A percentile compares a stretch with the other conserved stretches of the same genome.
These are phyloP conservation scores for Mesitornis unicolor DNA, from an alignment of 2,113 vertebrate genomes.

Conservation along the genomic window DNA sequence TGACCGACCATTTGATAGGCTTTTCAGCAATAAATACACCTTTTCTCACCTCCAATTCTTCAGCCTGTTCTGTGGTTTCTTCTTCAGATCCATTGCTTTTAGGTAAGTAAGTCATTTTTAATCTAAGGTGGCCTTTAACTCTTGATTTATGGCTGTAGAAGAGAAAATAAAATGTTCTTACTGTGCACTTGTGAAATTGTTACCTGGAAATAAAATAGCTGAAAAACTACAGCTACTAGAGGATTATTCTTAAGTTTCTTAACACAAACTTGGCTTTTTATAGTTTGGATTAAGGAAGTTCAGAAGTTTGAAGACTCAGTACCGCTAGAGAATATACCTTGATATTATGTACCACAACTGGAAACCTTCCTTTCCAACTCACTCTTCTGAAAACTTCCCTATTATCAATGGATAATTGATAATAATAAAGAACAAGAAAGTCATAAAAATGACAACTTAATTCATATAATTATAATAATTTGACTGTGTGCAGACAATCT, in stretches of 20 bases:
- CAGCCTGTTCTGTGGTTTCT: slow-evolving; percentile 82
- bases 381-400: not conserved
- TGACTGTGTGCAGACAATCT: not conserved
- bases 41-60: slow-evolving; percentile 86
- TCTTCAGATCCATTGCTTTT: slow-evolving; percentile 86
- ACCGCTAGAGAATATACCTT: not conserved
- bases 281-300: not conserved
- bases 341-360: not conserved
- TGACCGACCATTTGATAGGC: not conserved
- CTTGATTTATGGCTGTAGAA: slow-evolving; percentile 89
- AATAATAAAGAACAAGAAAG: not conserved
- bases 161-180: not conserved
- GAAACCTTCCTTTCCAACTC: not conserved
- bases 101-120: slow-evolving; percentile 98
- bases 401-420: not conserved
- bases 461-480: not conserved
- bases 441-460: not conserved
- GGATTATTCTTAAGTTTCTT: not conserved
- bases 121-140: slow-evolving; percentile 94
- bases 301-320: too few relatives aligned
- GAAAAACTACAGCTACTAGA: not conserved
- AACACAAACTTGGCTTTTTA: not conserved
- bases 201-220: not conserved
- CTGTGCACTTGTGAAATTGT: not conserved
- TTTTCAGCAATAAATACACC: not conserved